Evolutionary conservation across 1,140 invertebrate species (phyloP), one percentile per base, ranked within the genome.

Genomic region (Drusus annulatus): DNA sequence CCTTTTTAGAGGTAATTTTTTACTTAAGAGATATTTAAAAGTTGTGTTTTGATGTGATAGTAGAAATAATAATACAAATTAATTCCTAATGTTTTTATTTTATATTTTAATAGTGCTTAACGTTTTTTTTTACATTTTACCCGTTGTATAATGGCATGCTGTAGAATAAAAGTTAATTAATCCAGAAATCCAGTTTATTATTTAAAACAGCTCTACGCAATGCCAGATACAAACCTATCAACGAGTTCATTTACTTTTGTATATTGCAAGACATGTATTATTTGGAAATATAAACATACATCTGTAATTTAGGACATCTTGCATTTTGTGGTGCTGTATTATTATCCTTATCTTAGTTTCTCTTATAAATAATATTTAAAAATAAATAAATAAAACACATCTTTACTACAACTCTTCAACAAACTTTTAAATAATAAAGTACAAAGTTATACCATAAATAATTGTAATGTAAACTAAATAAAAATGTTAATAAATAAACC

Each of bases 131-230:
- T 80, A 75, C 77, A 71, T 83, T 69, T 74, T 80, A 74, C 50
- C 63, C 68, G 76, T 76, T 83, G 76, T 81, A 71, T 77, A 77
- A 71, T 77, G 79, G 82, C 82, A 83, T 83, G 82, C 79, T 79
- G 79, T 83, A 83, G 82, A 83, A 83, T 83, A 83, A 83, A 83
- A 69, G 17, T 78, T 56, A 79, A 73, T 83, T 73, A 81, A 83
- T 83, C 65, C 77, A 58, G 71, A 83, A 78, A 69, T 74, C 60
- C 69, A 69, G 79, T 83, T 79, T 83, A 76, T 83, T 83, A 83
- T 83, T 83, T 83, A 68, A 83, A 81, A 83, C 82, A 83, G 82
- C 82, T 81, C 82, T 81, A 79, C 69, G 82, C 82, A 83, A 83
- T 83, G 82, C 82, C 80, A 78, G 82, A 83, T 81, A 56, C 21